Percentiles rank a stretch among this genome's conserved stretches.
phyloP scores from a whole-genome alignment of 2,113 vertebrate genomes.

The Mus pahari region DNA sequence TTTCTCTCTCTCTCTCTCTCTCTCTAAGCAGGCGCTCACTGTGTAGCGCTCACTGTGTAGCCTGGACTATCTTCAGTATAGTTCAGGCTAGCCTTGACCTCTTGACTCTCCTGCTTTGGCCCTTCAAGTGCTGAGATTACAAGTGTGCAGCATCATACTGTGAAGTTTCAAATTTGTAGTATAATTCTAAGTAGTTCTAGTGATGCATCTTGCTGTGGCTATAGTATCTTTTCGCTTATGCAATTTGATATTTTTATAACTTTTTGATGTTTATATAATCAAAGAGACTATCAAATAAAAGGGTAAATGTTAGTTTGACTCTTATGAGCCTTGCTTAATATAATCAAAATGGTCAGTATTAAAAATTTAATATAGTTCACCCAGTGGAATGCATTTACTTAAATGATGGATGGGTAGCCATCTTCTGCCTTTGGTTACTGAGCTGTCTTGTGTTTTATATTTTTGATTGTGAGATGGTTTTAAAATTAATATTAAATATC shows the following conservation, averaged over 20 bases:
- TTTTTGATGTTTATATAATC: slow-evolving; percentile 43
- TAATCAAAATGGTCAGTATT: slow-evolving; percentile 27
- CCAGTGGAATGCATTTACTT: neutral
- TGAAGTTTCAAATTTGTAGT: neutral
- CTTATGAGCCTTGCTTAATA: neutral
- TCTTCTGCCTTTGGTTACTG: slow-evolving; percentile 11
- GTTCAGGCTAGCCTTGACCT: neutral
- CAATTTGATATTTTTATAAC: slow-evolving; percentile 23
- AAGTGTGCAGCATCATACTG: neutral
- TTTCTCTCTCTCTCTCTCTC: neutral
- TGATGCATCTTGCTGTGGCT: neutral
- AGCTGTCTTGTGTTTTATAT: slow-evolving; percentile 11
- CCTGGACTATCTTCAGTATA: neutral
- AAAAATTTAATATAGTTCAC: slow-evolving; percentile 32
- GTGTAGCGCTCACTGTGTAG: neutral
- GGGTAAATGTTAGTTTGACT: slow-evolving; percentile 1
- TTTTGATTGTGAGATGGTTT: slow-evolving; percentile 54
- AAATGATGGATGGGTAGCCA: neutral
- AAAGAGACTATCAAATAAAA: slow-evolving; percentile 23
- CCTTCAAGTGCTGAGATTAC: neutral
- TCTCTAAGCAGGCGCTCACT: neutral
- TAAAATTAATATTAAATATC: slow-evolving; percentile 46
- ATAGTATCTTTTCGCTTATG: neutral
- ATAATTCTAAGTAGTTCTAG: slow-evolving; percentile 34
- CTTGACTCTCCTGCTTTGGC: neutral